Base-by-base conservation (phyloP, 2,797 vertebrate genomes). In the Anguilla megastoma region DNA sequence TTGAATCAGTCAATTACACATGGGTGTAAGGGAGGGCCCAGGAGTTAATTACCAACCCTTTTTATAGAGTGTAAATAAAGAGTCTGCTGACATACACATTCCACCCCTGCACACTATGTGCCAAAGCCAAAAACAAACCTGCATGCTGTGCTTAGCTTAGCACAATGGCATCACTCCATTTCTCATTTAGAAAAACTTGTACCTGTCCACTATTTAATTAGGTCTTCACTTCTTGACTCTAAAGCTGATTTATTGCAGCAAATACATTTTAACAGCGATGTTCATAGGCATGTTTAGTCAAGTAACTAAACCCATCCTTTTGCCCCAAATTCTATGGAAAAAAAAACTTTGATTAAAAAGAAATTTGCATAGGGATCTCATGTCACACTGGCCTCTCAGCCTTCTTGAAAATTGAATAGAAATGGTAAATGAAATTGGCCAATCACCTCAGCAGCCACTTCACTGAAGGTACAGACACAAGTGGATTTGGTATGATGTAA, bases 41-140 rank as follows among this genome's bases (percentile, higher is more conserved):
- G 96, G 97, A 98, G 97, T 99, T 99, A 99, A 99, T 99, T 99
- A 99, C 97, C 96, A 97, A 97, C 97, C 96, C 96, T 96, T 97
- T 98, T 97, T 97, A 97, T 97, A 92, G 95, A 95, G 96, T 93
- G 97, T 99, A 99, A 99, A 99, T 99, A 99, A 98, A 98, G 97
- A 97, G 97, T 96, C 91, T 97, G 98, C 98, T 99, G 99, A 99
- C 98, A 99, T 97, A 98, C 97, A 98, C 98, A 99, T 99, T 99
- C 98, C 98, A 98, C 98, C 96, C 97, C 95, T 95, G 92, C 94
- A 96, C 97, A 96, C 97, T 95, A 94, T 95, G 96, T 95, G 94
- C 97, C 94, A 95, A 95, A 96, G 95, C 95, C 97, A 95, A 95
- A 48, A n/a, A 45, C 18, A 45, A 2, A 41, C 36, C 74, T 76